Evolutionary conservation across 2,113 vertebrate genomes (phyloP).

Genomic region (Upupa epops): DNA sequence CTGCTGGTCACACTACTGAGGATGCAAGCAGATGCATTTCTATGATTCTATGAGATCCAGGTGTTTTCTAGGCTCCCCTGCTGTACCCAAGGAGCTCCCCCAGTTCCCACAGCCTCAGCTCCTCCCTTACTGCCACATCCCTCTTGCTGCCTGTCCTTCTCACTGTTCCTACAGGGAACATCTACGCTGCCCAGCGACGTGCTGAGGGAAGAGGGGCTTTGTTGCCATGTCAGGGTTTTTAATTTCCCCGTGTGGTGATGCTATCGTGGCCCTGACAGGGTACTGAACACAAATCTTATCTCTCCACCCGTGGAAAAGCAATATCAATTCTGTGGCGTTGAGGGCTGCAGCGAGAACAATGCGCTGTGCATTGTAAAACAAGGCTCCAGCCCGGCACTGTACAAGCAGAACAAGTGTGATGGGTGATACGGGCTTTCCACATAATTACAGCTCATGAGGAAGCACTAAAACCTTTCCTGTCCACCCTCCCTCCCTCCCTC

Average conservation of each 20-base stretch:
- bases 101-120: neutral
- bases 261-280: neutral
- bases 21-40: no score
- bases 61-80: neutral
- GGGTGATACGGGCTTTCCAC: neutral
- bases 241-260: conserved; percentile 20
- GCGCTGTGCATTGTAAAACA: conserved; percentile 61
- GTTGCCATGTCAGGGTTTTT: neutral
- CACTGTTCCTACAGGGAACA: neutral
- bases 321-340: conserved; percentile 11
- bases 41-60: neutral
- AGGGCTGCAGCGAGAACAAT: conserved; percentile 53
- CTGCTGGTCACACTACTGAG: no score
- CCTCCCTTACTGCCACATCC: neutral
- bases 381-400: conserved; percentile 5
- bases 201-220: neutral
- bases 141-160: neutral
- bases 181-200: neutral
- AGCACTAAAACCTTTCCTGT: neutral
- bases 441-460: neutral
- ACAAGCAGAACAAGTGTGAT: conserved; percentile 56
- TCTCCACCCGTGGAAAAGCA: conserved; percentile 10
- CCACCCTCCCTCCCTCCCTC: neutral
- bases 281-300: conserved; percentile 46
- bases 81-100: neutral